Base-by-base conservation (phyloP, 2,113 vertebrate species). In the Pseudorhombus dupliciocellatus region DNA sequence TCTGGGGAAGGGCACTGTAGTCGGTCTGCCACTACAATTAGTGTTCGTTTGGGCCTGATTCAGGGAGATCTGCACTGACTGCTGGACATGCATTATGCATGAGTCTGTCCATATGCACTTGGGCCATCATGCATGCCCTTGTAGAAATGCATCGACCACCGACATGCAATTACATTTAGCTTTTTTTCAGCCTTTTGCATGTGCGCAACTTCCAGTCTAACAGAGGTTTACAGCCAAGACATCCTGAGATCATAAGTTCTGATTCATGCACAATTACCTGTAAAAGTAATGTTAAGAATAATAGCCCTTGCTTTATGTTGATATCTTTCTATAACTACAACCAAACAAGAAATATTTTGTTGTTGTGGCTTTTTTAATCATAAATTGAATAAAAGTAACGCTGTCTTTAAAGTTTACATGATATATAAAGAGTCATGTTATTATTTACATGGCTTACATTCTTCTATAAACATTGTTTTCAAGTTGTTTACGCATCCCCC, bases 31-130 rank as follows among this genome's bases (percentile, higher is more conserved):
- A 95, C 91, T 94, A 94, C 93, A 96, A 95, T 96, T 95, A 96
- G 91, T 92, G 93, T 94, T 95, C 89, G 91, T 95, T 93, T 94
- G 64, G 84, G 90, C 88, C 94, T 90, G 89, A 94, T 95, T 92
- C 84, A 21, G 88, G 87, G 84, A 92, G 94, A 95, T 94, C 92
- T 90, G 73, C 77, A 66, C 83, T 92, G 95, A 94, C 95, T 95
- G 93, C 93, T 95, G 93, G 88, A 75, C 90, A 95, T 98, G 93
- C 96, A 98, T 98, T 95, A 98, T 97, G 94, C 89, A 98, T 96
- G 93, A 93, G 89, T 90, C 91, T 94, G 95, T 93, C 94, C 95
- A 95, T 94, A 93, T 95, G 94, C 91, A 94, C 95, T 95, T 95
- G 94, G 90, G 94, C 94, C 94, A 93, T 95, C 95, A 95, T 95